Evolutionary conservation across 1,140 invertebrate genomes (phyloP).

Genomic region (Brachionus rubens): DNA sequence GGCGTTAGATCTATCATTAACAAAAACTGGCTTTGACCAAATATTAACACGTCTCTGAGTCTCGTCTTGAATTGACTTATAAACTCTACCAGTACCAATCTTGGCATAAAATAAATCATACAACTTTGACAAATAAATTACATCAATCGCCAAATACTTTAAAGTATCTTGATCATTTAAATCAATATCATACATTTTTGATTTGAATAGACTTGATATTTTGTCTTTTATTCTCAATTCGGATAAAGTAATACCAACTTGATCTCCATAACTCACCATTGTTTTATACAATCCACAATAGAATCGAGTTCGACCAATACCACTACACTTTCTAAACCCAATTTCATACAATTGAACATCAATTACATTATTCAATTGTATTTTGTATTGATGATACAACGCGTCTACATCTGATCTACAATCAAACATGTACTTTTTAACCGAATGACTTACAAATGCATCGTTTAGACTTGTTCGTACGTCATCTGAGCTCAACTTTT

Average conservation of each 20-base stretch:
- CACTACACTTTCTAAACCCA: background rate
- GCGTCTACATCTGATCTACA: slow-evolving; percentile 18
- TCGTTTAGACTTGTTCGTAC: background rate
- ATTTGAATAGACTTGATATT: background rate
- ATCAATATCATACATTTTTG: slow-evolving; percentile 19
- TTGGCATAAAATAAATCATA: background rate
- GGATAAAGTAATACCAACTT: background rate
- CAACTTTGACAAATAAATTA: slow-evolving; percentile 6
- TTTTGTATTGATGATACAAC: slow-evolving; percentile 21
- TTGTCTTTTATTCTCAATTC: background rate
- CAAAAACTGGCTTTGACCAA: background rate
- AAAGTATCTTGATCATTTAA: background rate
- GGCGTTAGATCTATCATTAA: slow-evolving; percentile 4
- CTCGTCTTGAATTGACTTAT: background rate
- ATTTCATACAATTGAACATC: slow-evolving; percentile 24
- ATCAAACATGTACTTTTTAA: slow-evolving; percentile 6
- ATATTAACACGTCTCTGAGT: background rate
- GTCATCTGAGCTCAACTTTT: background rate
- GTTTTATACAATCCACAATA: slow-evolving; percentile 3
- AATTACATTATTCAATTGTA: background rate
- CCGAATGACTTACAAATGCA: background rate
- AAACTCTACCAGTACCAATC: background rate
- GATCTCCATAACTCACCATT: background rate
- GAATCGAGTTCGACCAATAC: background rate
- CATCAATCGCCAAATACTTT: slow-evolving; percentile 18